These are phyloP conservation scores for Macaria notata DNA, from an alignment of 2,888 invertebrate genomes.

Conservation along the genomic window DNA sequence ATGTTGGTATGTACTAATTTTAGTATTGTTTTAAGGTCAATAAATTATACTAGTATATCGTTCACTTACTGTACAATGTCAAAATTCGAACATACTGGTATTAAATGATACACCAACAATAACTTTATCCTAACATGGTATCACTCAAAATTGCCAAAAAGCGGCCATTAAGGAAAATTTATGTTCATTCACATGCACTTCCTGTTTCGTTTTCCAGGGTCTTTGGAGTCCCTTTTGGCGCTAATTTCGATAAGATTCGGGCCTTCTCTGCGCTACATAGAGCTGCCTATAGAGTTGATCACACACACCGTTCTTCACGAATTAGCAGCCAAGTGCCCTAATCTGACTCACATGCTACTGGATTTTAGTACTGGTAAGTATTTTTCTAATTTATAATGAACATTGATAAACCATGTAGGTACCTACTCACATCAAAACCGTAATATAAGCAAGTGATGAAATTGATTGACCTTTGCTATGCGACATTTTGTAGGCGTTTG, in stretches of 20 bases:
- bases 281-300: slow-evolving; percentile 97
- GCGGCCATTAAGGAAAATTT: slow-evolving; percentile 5
- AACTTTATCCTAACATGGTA: slow-evolving; percentile 12
- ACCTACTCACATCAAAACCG: too few species aligned
- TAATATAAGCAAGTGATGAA: too few species aligned
- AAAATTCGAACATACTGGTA: too few species aligned
- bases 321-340: slow-evolving; percentile 97
- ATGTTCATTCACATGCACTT: slow-evolving; percentile 24
- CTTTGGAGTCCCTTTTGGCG: slow-evolving; percentile 92
- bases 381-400: too few species aligned
- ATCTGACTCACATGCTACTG: slow-evolving; percentile 96
- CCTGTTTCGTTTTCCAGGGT: slow-evolving; percentile 74
- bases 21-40: too few species aligned
- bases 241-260: slow-evolving; percentile 95
- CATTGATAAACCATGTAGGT: too few species aligned
- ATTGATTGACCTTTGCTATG: too few species aligned
- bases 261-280: slow-evolving; percentile 93
- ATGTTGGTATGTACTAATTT: slow-evolving; percentile 83
- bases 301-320: slow-evolving; percentile 98
- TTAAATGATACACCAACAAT: too few species aligned
- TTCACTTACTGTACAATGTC: too few species aligned
- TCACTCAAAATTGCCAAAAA: slow-evolving; percentile 17
- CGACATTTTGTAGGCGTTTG: too few species aligned
- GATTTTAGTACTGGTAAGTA: slow-evolving; percentile 94
- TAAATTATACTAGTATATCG: too few species aligned